Percentiles rank a stretch among this genome's conserved stretches.
These are phyloP conservation scores for Chrysogorgia sp. DNA, from an alignment of 92 coral and sea anemone species.

Conservation along the genomic window DNA sequence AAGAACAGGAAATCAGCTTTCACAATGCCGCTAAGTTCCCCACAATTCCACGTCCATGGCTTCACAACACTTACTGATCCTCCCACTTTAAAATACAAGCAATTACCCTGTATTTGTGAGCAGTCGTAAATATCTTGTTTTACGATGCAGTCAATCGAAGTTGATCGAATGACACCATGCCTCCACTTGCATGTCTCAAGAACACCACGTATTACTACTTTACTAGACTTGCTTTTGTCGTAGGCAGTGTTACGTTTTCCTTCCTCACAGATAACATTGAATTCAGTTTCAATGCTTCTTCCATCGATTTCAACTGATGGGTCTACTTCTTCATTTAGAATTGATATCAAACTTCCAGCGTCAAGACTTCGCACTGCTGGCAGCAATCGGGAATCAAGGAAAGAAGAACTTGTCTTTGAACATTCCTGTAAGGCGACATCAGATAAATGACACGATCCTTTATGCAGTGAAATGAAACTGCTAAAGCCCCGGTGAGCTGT, in stretches of 20 bases:
- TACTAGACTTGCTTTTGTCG: slow-evolving; percentile 39
- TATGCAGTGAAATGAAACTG: slow-evolving; percentile 59
- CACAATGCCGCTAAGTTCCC: slow-evolving; percentile 55
- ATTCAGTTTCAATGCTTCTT: slow-evolving; percentile 47
- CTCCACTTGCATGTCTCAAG: slow-evolving; percentile 61
- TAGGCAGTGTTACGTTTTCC: slow-evolving; percentile 40
- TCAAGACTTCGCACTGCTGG: slow-evolving; percentile 53
- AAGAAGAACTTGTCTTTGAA: slow-evolving; percentile 56
- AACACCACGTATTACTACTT: slow-evolving; percentile 62
- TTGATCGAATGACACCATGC: slow-evolving; percentile 65
- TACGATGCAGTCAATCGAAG: slow-evolving; percentile 53
- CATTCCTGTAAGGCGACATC: slow-evolving; percentile 25
- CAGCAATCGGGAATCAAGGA: slow-evolving; percentile 53
- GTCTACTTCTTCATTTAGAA: slow-evolving; percentile 62
- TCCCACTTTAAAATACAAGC: slow-evolving; percentile 52
- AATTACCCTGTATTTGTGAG: slow-evolving; percentile 57
- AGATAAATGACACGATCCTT: slow-evolving; percentile 49
- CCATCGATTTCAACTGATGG: slow-evolving; percentile 57
- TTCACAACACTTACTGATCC: slow-evolving; percentile 60
- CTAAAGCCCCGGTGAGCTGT: slow-evolving; percentile 64
- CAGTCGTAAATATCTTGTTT: slow-evolving; percentile 64
- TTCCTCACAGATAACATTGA: slow-evolving; percentile 19
- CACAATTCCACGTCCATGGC: slow-evolving; percentile 69
- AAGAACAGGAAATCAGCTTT: slow-evolving; percentile 54
- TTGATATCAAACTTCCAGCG: slow-evolving; percentile 36